Conservation (phyloP, 1,140 invertebrate species). For the Physella acuta region DNA sequence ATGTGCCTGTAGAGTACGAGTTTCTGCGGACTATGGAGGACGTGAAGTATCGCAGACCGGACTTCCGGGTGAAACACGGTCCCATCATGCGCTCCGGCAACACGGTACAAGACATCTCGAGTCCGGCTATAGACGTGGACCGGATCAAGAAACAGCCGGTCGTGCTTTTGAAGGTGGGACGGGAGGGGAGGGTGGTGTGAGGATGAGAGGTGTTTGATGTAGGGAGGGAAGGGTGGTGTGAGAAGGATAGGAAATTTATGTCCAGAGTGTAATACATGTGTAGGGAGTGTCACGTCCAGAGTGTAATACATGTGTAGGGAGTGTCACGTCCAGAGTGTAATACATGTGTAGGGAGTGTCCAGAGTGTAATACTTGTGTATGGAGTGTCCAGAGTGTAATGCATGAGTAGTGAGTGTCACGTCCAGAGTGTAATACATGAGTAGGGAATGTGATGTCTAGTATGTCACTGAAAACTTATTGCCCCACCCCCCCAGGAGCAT, state of each 20-base stretch:
- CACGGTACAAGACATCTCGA: constrained; percentile 51
- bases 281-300: neutral
- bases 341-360: neutral
- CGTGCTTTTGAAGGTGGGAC: constrained; percentile 41
- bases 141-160: constrained; percentile 46
- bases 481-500: constrained; percentile 45
- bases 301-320: neutral
- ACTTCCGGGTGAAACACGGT: constrained; percentile 49
- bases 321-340: neutral
- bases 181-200: too few species aligned
- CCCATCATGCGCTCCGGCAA: constrained; percentile 54
- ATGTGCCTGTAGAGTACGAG: constrained; percentile 58
- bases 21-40: constrained; percentile 53
- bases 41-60: constrained; percentile 45
- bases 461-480: too few species aligned
- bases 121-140: constrained; percentile 49
- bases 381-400: neutral
- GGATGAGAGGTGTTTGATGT: neutral
- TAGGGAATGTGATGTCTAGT: neutral
- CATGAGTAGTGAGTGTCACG: neutral
- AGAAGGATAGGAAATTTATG: neutral
- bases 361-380: neutral
- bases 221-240: neutral
- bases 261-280: neutral
- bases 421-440: neutral